Evolutionary conservation across 2,797 vertebrate species (phyloP).

Genomic region (Vipera ursinii): DNA sequence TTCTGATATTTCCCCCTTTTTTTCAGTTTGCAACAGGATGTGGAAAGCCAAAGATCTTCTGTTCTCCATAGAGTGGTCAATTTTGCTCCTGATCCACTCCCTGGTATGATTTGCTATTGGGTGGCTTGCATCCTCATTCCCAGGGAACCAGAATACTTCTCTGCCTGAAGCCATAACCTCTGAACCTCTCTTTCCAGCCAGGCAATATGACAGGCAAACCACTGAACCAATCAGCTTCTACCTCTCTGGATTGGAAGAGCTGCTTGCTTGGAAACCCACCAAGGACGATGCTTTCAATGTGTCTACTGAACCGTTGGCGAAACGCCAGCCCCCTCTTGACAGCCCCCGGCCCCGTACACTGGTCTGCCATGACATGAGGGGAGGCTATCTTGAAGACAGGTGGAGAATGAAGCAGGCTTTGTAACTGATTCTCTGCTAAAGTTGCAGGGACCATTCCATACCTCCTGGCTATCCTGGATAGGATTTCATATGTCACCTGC

Average conservation of each 20-base stretch:
- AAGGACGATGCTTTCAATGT: constrained; percentile 79
- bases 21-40: constrained; percentile 46
- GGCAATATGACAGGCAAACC: constrained; percentile 82
- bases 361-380: constrained; percentile 94
- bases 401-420: neutral
- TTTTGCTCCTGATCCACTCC: constrained; percentile 57
- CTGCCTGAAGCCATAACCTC: neutral
- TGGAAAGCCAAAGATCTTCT: constrained; percentile 38
- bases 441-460: neutral
- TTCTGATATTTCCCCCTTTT: neutral
- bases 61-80: constrained; percentile 61
- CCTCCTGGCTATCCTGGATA: neutral
- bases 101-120: constrained; percentile 63
- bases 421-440: neutral
- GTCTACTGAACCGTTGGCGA: constrained; percentile 70
- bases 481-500: neutral
- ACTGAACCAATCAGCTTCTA: constrained; percentile 84
- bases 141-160: rapidly evolving
- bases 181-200: constrained; percentile 65
- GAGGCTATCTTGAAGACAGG: constrained; percentile 93
- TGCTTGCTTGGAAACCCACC: constrained; percentile 80
- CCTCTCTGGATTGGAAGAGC: constrained; percentile 80
- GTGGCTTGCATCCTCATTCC: neutral
- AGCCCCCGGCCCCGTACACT: constrained; percentile 75
- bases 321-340: constrained; percentile 76